These are phyloP conservation scores for Ophioninae sp. DNA, from an alignment of 2,888 invertebrate species.

Conservation along the genomic window DNA sequence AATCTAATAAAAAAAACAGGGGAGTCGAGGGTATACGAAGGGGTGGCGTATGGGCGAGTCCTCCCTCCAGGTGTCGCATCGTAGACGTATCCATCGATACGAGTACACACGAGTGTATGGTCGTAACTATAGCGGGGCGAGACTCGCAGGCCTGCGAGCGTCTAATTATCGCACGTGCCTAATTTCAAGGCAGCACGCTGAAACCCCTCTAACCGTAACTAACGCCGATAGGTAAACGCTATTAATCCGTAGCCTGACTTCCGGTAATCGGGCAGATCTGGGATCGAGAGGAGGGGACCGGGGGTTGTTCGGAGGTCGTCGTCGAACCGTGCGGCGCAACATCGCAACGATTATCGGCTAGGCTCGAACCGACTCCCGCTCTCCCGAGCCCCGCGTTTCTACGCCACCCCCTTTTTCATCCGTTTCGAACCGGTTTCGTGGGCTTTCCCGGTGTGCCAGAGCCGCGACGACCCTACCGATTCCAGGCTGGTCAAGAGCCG, in stretches of 20 bases:
- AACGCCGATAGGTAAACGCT: slow-evolving; percentile 75
- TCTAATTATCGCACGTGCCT: slow-evolving; percentile 78
- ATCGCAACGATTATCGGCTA: not conserved
- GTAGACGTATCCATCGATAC: not conserved
- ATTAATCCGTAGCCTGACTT: slow-evolving; percentile 74
- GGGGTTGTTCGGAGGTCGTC: not conserved
- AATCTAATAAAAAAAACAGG: too few species aligned
- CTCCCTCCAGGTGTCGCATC: not conserved
- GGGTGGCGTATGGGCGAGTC: too few species aligned
- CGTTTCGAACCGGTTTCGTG: slow-evolving; percentile 12
- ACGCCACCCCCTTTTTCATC: not conserved
- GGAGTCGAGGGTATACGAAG: too few species aligned
- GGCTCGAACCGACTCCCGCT: not conserved
- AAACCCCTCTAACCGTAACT: slow-evolving; percentile 73
- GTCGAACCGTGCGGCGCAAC: not conserved
- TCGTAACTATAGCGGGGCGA: slow-evolving; percentile 19
- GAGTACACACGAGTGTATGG: not conserved
- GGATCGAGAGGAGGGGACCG: not conserved
- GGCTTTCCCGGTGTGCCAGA: not conserved
- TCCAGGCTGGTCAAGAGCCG: slow-evolving; percentile 32
- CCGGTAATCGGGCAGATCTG: slow-evolving; percentile 67
- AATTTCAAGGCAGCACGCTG: slow-evolving; percentile 75
- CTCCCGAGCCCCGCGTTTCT: not conserved
- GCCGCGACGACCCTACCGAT: not conserved
- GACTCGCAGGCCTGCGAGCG: slow-evolving; percentile 55